phyloP scores from a whole-genome alignment of 2,888 invertebrate species.

The Lingula anatina region DNA sequence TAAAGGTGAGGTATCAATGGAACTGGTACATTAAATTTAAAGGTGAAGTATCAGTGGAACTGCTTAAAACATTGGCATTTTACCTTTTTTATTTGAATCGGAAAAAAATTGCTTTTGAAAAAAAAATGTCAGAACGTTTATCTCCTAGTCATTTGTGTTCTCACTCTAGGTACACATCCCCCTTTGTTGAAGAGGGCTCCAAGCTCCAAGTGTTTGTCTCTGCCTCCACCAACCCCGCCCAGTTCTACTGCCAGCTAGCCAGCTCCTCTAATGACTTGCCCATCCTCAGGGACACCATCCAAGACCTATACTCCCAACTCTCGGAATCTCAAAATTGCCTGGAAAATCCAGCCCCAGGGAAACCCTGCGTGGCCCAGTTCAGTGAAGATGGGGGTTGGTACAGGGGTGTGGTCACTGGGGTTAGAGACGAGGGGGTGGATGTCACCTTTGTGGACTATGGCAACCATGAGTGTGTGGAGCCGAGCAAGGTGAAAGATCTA shows the following conservation, averaged over 20 bases:
- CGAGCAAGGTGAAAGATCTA: too few relatives aligned
- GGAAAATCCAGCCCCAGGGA: neutral
- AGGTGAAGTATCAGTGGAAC: too few relatives aligned
- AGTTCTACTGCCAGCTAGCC: neutral
- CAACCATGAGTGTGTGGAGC: conserved; percentile 14
- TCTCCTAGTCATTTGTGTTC: too few relatives aligned
- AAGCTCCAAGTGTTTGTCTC: too few relatives aligned
- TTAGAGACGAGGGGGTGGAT: conserved; percentile 1
- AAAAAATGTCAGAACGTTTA: too few relatives aligned
- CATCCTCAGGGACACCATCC: neutral
- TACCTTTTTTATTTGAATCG: too few relatives aligned
- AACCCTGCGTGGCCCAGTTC: conserved; percentile 19
- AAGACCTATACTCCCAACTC: neutral
- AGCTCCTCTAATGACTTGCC: neutral
- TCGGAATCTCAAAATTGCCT: neutral
- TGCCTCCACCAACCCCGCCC: neutral
- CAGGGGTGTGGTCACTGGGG: conserved; percentile 26
- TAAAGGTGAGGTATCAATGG: too few relatives aligned
- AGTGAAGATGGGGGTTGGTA: conserved; percentile 39
- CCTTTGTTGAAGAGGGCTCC: too few relatives aligned
- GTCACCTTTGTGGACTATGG: conserved; percentile 27
- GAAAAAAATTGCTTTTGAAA: too few relatives aligned
- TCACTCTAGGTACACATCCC: too few relatives aligned
- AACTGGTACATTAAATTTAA: too few relatives aligned
- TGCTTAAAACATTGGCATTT: too few relatives aligned